These are phyloP conservation scores for Morus bassanus DNA, from an alignment of 2,797 vertebrate species.

Conservation along the genomic window DNA sequence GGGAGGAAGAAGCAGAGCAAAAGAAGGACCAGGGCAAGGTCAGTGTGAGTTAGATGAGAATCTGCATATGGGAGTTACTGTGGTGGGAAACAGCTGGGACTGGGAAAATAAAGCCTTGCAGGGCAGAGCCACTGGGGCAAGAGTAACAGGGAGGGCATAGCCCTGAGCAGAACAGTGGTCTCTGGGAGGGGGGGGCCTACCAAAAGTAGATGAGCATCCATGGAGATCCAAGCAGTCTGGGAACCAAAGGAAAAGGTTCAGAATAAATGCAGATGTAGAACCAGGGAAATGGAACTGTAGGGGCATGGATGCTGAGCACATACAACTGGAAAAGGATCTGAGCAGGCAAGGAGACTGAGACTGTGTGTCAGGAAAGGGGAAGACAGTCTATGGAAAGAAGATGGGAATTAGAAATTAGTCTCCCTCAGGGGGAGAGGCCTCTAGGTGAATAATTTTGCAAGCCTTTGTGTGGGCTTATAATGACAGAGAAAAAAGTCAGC, in stretches of 20 bases:
- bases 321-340: neutral
- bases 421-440: neutral
- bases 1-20: neutral
- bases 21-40: neutral
- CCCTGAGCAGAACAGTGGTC: neutral
- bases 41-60: neutral
- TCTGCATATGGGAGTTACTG: neutral
- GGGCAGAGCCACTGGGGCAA: neutral
- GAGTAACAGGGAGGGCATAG: neutral
- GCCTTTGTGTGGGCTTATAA: neutral
- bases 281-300: neutral
- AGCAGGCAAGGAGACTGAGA: neutral
- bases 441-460: neutral
- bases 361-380: neutral
- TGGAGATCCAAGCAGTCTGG: slow-evolving; percentile 12
- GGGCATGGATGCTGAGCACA: neutral
- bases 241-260: slow-evolving; percentile 41
- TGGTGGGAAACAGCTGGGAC: neutral
- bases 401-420: neutral
- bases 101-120: neutral
- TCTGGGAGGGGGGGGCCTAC: neutral
- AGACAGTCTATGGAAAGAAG: neutral
- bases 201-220: neutral
- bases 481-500: neutral
- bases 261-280: neutral